Conservation (phyloP, 2,888 invertebrate species). For the Pyrocoelia pectoralis region DNA sequence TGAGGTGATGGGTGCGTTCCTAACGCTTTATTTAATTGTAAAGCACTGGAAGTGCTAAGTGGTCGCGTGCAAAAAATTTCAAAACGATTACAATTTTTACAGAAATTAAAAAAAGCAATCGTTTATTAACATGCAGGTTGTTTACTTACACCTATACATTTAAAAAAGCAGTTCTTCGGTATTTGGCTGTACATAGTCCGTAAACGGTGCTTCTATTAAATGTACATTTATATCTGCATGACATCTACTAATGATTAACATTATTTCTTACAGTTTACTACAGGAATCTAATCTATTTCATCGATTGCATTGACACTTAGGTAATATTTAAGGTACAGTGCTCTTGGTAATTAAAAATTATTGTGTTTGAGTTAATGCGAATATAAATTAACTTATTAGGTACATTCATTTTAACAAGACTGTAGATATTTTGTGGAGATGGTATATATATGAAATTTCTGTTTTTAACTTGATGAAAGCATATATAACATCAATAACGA, state of each 20-base stretch:
- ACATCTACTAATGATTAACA: not conserved
- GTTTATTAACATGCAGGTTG: not conserved
- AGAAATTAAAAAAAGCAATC: not conserved
- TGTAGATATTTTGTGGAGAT: not conserved
- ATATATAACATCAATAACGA: not conserved
- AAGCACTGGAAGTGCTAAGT: too few relatives aligned
- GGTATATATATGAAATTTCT: not conserved
- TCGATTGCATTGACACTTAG: not conserved
- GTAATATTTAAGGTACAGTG: not conserved
- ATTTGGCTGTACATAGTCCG: constrained; percentile 12
- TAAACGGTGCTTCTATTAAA: not conserved
- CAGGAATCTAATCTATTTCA: not conserved
- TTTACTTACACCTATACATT: constrained; percentile 8
- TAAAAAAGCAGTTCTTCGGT: constrained; percentile 6
- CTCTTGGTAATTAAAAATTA: too few relatives aligned
- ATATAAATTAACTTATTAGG: not conserved
- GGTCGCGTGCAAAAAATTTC: too few relatives aligned
- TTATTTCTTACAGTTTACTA: constrained; percentile 4
- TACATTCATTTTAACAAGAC: not conserved
- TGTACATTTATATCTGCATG: constrained; percentile 6
- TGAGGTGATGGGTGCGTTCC: too few relatives aligned
- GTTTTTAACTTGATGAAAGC: not conserved
- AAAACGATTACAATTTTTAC: too few relatives aligned
- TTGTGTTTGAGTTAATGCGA: not conserved
- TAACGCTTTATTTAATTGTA: too few relatives aligned